Evolutionary conservation across 2,113 vertebrate species (phyloP).

Genomic region (Otolemur garnettii): DNA sequence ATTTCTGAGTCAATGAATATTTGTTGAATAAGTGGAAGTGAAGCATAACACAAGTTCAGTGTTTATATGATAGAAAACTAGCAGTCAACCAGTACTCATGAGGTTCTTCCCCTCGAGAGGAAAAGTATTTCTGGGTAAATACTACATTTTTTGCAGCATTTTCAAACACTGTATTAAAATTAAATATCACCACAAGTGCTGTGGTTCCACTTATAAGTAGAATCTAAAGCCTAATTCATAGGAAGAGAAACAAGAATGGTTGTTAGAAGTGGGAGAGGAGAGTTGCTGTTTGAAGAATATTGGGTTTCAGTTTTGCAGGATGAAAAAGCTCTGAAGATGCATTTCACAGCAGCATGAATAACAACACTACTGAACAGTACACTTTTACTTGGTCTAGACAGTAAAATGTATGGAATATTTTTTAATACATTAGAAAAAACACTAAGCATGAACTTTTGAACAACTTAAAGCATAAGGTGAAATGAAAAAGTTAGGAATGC

Average conservation of each 20-base stretch:
- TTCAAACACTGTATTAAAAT: conserved; percentile 43
- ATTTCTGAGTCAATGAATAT: not conserved
- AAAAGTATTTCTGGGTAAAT: not conserved
- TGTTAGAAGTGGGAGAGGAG: accelerated
- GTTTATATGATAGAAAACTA: not conserved
- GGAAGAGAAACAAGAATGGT: not conserved
- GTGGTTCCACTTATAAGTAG: not conserved
- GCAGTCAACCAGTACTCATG: not conserved
- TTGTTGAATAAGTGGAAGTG: not conserved
- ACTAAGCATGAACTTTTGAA: not conserved
- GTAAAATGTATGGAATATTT: not conserved
- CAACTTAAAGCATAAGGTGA: not conserved
- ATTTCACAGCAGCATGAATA: not conserved
- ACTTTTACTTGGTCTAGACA: not conserved
- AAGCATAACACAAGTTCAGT: not conserved
- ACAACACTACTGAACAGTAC: not conserved
- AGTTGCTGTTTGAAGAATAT: not conserved
- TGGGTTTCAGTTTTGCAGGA: not conserved
- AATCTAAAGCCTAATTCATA: not conserved
- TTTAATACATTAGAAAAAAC: not conserved
- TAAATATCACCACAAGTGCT: not conserved
- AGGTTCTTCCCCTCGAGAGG: not conserved
- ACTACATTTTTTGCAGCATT: not conserved
- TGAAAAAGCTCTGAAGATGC: not conserved
- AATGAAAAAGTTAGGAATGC: not conserved